These are phyloP conservation scores for Siniperca undulata DNA, from an alignment of 2,797 vertebrate species.

Conservation along the genomic window DNA sequence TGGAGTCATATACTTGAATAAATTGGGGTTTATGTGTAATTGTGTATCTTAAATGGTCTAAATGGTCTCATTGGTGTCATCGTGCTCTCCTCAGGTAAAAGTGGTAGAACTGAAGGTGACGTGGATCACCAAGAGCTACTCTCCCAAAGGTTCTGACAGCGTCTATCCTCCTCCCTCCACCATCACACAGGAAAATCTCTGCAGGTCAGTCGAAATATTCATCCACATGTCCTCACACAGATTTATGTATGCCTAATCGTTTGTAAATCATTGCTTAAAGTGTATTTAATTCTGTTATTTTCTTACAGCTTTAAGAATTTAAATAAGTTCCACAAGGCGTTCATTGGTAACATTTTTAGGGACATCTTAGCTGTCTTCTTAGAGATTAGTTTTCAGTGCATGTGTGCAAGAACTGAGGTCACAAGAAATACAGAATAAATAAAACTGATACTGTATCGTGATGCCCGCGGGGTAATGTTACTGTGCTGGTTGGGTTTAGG, in stretches of 20 bases:
- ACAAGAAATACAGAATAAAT: background rate
- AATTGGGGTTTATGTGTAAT: background rate
- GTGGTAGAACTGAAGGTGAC: slow-evolving; percentile 96
- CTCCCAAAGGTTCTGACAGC: slow-evolving; percentile 95
- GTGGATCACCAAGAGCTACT: slow-evolving; percentile 99
- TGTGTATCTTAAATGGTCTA: background rate
- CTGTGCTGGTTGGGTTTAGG: slow-evolving; percentile 75
- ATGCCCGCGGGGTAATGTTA: background rate
- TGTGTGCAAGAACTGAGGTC: background rate
- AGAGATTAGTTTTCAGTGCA: no score
- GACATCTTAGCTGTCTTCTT: background rate
- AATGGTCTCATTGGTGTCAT: background rate
- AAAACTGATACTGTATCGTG: background rate
- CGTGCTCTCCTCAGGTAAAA: slow-evolving; percentile 88
- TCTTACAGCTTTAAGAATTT: background rate
- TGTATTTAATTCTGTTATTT: background rate
- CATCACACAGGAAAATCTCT: slow-evolving; percentile 94
- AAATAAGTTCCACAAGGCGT: background rate
- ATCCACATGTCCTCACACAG: accelerated
- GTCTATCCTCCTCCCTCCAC: slow-evolving; percentile 94
- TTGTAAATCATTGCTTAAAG: no score
- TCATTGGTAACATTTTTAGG: background rate
- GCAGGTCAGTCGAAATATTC: slow-evolving; percentile 84
- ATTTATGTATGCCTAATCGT: background rate
- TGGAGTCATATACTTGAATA: background rate